Conservation (phyloP, 2,888 invertebrate species). For the Callimorpha dominula region DNA sequence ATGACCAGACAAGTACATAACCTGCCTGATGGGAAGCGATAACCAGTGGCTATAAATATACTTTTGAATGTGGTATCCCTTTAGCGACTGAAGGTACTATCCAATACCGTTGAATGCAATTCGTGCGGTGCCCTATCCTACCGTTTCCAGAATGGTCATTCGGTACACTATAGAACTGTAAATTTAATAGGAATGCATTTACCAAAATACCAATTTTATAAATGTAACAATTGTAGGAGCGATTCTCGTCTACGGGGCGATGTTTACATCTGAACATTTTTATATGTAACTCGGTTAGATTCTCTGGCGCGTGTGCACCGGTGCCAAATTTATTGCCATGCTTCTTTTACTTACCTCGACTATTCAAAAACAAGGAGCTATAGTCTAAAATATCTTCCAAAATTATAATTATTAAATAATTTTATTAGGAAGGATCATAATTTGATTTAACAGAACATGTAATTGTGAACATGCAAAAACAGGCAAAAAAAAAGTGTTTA, state of each 20-base stretch:
- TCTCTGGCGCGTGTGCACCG: constrained; percentile 40
- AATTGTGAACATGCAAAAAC: too few relatives aligned
- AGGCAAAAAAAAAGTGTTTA: too few relatives aligned
- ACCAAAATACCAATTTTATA: not conserved
- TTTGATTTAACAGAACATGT: not conserved
- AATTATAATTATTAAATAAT: constrained; percentile 63
- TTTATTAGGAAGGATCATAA: constrained; percentile 15
- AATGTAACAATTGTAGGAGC: constrained; percentile 33
- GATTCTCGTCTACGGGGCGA: constrained; percentile 32
- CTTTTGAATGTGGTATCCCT: not conserved
- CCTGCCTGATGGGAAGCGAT: too few relatives aligned
- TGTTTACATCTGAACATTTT: constrained; percentile 58
- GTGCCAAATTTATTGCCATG: constrained; percentile 60
- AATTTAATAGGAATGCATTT: not conserved
- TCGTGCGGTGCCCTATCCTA: not conserved
- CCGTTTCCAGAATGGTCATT: not conserved
- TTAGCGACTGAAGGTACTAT: not conserved
- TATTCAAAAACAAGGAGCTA: constrained; percentile 53
- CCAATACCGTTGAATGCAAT: not conserved
- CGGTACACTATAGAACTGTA: not conserved
- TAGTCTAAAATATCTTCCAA: constrained; percentile 51
- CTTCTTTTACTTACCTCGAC: constrained; percentile 54
- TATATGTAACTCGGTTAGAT: constrained; percentile 51
- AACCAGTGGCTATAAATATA: not conserved
- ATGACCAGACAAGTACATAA: too few relatives aligned